phyloP scores from a whole-genome alignment of 2,113 vertebrate genomes.

The Dipodomys stephensi region DNA sequence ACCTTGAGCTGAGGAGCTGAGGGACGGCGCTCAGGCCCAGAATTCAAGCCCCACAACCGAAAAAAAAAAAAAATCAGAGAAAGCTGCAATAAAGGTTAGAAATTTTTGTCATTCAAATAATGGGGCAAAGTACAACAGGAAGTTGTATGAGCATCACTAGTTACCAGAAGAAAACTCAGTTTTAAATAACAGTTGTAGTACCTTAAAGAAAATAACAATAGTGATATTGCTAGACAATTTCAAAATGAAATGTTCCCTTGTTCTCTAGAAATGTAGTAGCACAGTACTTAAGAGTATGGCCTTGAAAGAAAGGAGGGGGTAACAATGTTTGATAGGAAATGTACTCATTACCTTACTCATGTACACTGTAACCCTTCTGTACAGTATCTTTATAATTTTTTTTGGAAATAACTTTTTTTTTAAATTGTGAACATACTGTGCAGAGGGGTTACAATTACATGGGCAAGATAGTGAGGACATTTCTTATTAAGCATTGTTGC shows the following conservation, averaged over 20 bases:
- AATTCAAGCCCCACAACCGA: too few relatives aligned
- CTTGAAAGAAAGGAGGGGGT: neutral
- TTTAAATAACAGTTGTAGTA: constrained; percentile 44
- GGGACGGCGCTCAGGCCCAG: too few relatives aligned
- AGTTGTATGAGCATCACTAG: constrained; percentile 17
- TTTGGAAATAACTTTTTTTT: too few relatives aligned
- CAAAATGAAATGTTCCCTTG: constrained; percentile 47
- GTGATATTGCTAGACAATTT: constrained; percentile 10
- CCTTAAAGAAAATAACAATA: constrained; percentile 48
- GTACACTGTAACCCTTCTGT: too few relatives aligned
- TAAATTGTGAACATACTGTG: too few relatives aligned
- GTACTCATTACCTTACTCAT: too few relatives aligned
- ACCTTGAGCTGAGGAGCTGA: too few relatives aligned
- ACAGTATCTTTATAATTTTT: too few relatives aligned
- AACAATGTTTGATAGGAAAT: too few relatives aligned
- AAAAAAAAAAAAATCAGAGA: constrained; percentile 55
- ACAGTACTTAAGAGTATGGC: neutral
- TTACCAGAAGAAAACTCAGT: neutral
- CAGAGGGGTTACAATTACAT: too few relatives aligned
- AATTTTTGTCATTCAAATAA: constrained; percentile 60
- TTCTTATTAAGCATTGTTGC: too few relatives aligned
- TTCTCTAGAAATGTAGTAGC: constrained; percentile 1
- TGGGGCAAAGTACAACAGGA: neutral
- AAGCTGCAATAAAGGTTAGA: neutral
- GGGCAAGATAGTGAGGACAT: too few relatives aligned